Percentiles rank a stretch among this genome's conserved stretches.
These are phyloP conservation scores for Pterostichus niger DNA, from an alignment of 2,888 invertebrate species.

Conservation along the genomic window DNA sequence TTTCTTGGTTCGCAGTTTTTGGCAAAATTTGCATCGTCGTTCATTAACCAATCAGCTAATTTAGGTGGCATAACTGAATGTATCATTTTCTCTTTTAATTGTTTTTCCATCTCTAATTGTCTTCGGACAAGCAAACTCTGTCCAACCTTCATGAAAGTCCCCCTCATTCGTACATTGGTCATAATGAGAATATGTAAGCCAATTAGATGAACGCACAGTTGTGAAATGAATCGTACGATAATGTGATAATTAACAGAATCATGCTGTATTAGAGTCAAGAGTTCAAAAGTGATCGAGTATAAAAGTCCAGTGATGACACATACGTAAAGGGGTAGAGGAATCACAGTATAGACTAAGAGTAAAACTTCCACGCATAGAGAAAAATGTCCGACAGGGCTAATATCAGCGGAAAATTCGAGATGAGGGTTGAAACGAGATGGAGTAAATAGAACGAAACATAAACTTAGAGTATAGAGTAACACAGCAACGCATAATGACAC, in stretches of 20 bases:
- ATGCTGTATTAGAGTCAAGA: slow-evolving; percentile 79
- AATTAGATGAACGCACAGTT: slow-evolving; percentile 93
- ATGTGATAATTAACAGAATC: slow-evolving; percentile 76
- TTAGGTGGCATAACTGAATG: slow-evolving; percentile 98
- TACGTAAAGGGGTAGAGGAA: slow-evolving; percentile 93
- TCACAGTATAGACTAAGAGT: slow-evolving; percentile 94
- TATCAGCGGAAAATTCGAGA: slow-evolving; percentile 75
- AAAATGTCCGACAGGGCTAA: slow-evolving; percentile 90
- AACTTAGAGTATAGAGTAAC: slow-evolving; percentile 84
- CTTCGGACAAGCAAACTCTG: slow-evolving; percentile 93
- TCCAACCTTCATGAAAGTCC: slow-evolving; percentile 97
- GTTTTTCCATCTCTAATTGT: slow-evolving; percentile 95
- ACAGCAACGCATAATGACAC: slow-evolving; percentile 87
- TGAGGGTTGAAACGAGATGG: slow-evolving; percentile 72
- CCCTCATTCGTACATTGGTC: slow-evolving; percentile 94
- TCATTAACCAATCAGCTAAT: slow-evolving; percentile 91
- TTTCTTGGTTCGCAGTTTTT: slow-evolving; percentile 80
- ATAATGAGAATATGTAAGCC: slow-evolving; percentile 96
- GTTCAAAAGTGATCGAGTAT: slow-evolving; percentile 93
- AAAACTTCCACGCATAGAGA: slow-evolving; percentile 92
- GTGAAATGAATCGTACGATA: slow-evolving; percentile 87
- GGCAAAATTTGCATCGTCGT: slow-evolving; percentile 83
- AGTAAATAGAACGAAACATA: slow-evolving; percentile 82
- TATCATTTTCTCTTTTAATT: slow-evolving; percentile 97
- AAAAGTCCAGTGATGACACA: slow-evolving; percentile 88